These are phyloP conservation scores for Papilio aristodemus DNA, from an alignment of 1,140 invertebrate genomes.

Conservation along the genomic window DNA sequence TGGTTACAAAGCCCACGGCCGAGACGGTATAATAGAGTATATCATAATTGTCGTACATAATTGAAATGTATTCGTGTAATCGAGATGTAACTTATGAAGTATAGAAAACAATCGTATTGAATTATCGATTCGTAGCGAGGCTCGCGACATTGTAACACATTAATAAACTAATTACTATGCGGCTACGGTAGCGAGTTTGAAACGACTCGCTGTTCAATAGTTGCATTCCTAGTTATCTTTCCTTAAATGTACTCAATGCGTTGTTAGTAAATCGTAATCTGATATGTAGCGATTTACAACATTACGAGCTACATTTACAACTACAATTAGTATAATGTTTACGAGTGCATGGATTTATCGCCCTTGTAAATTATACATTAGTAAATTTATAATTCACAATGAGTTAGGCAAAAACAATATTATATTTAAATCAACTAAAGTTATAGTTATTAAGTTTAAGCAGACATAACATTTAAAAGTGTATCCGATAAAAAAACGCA, in stretches of 20 bases:
- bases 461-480: too few relatives aligned
- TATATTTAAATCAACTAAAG: not conserved
- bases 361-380: not conserved
- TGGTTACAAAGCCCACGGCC: not conserved
- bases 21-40: not conserved
- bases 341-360: not conserved
- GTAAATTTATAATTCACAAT: too few relatives aligned
- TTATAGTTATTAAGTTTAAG: not conserved
- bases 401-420: not conserved
- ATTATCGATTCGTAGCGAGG: constrained; percentile 22
- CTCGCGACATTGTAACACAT: constrained; percentile 29
- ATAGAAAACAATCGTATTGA: constrained; percentile 12
- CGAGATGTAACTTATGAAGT: constrained; percentile 4
- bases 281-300: constrained; percentile 14
- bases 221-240: constrained; percentile 29
- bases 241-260: constrained; percentile 27
- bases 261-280: constrained; percentile 27
- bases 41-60: not conserved
- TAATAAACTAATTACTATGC: constrained; percentile 35
- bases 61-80: constrained; percentile 25
- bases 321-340: constrained; percentile 12
- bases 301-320: constrained; percentile 7
- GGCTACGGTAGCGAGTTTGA: constrained; percentile 16
- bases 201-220: constrained; percentile 19
- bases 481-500: too few relatives aligned